phyloP scores from a whole-genome alignment of 2,888 invertebrate species.

The Zygothrica quintamaculata region DNA sequence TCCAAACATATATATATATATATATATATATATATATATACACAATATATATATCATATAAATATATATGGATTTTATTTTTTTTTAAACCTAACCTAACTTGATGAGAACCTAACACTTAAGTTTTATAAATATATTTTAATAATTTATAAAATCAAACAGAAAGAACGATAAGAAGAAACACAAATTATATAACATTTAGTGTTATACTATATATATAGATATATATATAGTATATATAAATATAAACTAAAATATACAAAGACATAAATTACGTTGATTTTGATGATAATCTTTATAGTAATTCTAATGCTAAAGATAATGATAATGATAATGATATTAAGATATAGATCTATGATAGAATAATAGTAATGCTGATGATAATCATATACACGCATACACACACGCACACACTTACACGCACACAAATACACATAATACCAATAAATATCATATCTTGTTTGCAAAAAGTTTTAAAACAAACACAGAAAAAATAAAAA shows the following conservation, averaged over 20 bases:
- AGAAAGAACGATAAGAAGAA: constrained; percentile 26
- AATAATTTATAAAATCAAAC: constrained; percentile 27
- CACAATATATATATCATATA: too few relatives aligned
- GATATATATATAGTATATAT: constrained; percentile 24
- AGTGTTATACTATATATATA: constrained; percentile 35
- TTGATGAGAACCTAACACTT: constrained; percentile 3
- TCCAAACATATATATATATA: constrained; percentile 15
- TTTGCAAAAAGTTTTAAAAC: constrained; percentile 79
- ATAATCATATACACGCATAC: neutral
- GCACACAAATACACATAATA: constrained; percentile 34
- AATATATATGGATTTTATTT: constrained; percentile 1
- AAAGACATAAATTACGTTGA: neutral
- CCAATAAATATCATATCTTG: constrained; percentile 68
- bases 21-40: neutral
- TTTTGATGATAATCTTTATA: constrained; percentile 1
- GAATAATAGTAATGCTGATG: too few relatives aligned
- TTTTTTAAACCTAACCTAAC: neutral
- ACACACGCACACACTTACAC: constrained; percentile 1
- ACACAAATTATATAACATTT: constrained; percentile 29
- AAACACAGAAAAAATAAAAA: constrained; percentile 69
- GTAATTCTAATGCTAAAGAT: neutral
- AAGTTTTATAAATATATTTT: constrained; percentile 28
- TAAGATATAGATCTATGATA: too few relatives aligned
- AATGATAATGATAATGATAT: too few relatives aligned
- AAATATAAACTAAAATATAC: constrained; percentile 7